Evolutionary conservation across 2,113 vertebrate genomes (phyloP).

Genomic region (Caretta caretta): DNA sequence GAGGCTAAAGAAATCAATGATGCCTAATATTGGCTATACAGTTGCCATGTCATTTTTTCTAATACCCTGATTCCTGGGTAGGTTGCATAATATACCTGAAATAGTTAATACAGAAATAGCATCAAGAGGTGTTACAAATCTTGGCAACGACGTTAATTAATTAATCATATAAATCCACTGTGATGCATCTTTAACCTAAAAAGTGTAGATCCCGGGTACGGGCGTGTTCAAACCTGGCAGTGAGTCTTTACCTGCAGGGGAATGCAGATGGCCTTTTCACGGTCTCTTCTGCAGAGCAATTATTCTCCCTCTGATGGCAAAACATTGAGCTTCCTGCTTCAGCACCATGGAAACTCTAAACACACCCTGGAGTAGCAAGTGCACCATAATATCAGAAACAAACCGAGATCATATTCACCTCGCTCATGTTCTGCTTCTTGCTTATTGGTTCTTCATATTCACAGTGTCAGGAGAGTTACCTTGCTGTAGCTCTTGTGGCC

Average conservation of each 20-base stretch:
- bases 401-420: not conserved
- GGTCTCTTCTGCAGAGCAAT: too few species aligned
- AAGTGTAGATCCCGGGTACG: not conserved
- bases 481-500: too few species aligned
- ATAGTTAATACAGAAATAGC: slow-evolving; percentile 40
- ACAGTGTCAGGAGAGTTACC: not conserved
- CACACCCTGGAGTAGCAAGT: not conserved
- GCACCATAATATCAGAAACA: rapidly evolving
- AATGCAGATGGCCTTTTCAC: not conserved
- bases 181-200: not conserved
- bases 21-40: rapidly evolving
- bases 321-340: not conserved
- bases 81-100: not conserved
- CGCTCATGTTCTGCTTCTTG: rapidly evolving
- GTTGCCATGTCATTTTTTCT: not conserved
- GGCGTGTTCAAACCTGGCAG: not conserved
- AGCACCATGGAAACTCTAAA: not conserved
- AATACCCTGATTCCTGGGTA: not conserved
- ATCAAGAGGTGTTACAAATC: slow-evolving; percentile 23
- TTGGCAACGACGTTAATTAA: slow-evolving; percentile 51
- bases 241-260: not conserved
- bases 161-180: slow-evolving; percentile 8
- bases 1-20: not conserved
- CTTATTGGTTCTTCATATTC: rapidly evolving
- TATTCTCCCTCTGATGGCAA: not conserved